These are phyloP conservation scores for Ernsta delagoae DNA, from an alignment of 2,888 invertebrate species.

Conservation along the genomic window DNA sequence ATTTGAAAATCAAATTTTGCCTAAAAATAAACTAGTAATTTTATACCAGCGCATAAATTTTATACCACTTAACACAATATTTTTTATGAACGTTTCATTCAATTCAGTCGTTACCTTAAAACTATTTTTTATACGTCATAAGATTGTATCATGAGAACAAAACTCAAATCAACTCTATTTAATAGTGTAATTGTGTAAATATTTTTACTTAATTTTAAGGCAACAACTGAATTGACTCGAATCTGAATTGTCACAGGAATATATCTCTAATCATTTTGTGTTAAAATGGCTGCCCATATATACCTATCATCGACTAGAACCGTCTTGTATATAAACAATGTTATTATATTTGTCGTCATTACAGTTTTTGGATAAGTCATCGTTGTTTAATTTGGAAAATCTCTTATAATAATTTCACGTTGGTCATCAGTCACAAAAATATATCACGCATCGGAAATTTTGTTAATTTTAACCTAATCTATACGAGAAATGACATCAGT, in stretches of 20 bases:
- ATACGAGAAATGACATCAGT: constrained; percentile 6
- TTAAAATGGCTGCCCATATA: constrained; percentile 32
- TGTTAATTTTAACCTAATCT: neutral
- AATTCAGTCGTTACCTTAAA: neutral
- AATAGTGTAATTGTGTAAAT: no score
- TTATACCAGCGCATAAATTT: no score
- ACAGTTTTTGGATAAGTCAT: constrained; percentile 15
- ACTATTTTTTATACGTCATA: neutral
- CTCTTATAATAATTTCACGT: constrained; percentile 11
- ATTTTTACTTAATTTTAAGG: neutral
- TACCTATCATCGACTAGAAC: constrained; percentile 39
- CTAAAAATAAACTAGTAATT: constrained; percentile 23
- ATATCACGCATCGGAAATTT: constrained; percentile 7
- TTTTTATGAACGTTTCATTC: neutral
- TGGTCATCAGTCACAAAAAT: constrained; percentile 6
- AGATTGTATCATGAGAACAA: no score
- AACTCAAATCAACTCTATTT: no score
- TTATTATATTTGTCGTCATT: neutral
- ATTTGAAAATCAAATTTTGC: constrained; percentile 19
- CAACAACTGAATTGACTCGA: constrained; percentile 6
- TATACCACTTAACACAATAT: neutral
- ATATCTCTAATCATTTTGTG: constrained; percentile 7
- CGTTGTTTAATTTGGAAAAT: constrained; percentile 20
- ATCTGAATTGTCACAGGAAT: neutral
- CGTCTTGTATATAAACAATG: constrained; percentile 18